Evolutionary conservation across 2,888 invertebrate genomes (phyloP), one percentile per base, ranked within the genome.

Genomic region (Liposcelis brunnea): DNA sequence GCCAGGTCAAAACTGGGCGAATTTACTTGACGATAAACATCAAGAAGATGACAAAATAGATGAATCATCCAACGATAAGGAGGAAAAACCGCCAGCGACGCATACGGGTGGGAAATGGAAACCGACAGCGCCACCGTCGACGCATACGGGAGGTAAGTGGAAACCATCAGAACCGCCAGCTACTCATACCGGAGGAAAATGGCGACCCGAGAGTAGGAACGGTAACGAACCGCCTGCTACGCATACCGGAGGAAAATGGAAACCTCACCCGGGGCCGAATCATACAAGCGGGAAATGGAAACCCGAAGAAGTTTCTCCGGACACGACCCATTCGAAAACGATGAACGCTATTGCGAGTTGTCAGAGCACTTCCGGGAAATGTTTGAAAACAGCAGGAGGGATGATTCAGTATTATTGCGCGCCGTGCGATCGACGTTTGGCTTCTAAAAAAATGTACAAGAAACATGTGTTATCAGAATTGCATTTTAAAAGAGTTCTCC

Each of bases 241-340:
- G 51, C 43, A 51, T 42, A 46, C 47, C 36, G 37, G 35, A 31
- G 52, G 52, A 26, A 54, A 56, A 47, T 21, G 45, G 48, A 19
- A 44, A 49, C 11, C 33, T 44, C 34, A 40, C 19, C 52, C 52
- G 10, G 50, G 52, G 6, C 52, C 53, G 11, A 48, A 71, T 33
- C 74, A 82, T 53, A 81, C 81, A 0, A 76, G 75, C 58, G 83
- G 82, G 1, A 87, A 87, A 66, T 86, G 85, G 85, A 71, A 82
- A 43, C 84, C 83, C 1, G 80, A 45, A 52, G 40, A 48, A 42
- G n/a, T n/a, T n/a, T n/a, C n/a, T n/a, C n/a, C n/a, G n/a, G n/a
- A n/a, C n/a, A n/a, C 33, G 48, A 31, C 34, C n/a, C n/a, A n/a
- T n/a, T n/a, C n/a, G n/a, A n/a, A n/a, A n/a, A 19, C 18, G 15